Evolutionary conservation across 2,113 vertebrate species (phyloP).

Genomic region (Calyptomena viridis): DNA sequence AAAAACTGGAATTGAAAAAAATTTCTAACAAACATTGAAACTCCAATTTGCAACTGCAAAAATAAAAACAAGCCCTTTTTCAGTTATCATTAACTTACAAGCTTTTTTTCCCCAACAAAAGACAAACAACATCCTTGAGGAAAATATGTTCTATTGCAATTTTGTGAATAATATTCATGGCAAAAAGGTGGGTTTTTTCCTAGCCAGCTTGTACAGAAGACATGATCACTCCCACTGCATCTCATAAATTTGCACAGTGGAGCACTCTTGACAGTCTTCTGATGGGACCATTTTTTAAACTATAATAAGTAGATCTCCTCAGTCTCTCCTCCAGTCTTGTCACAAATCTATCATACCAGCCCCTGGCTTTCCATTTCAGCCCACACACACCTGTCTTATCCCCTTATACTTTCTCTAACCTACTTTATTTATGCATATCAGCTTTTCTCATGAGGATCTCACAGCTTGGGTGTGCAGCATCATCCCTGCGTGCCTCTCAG

Average conservation of each 20-base stretch:
- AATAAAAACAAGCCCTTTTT: not conserved
- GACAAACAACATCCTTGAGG: not conserved
- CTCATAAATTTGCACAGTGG: conserved; percentile 30
- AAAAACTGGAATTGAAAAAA: not conserved
- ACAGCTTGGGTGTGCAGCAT: not conserved
- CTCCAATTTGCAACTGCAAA: not conserved
- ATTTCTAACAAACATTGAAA: not conserved
- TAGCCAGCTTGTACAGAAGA: not conserved
- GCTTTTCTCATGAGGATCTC: not conserved
- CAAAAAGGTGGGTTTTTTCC: not conserved
- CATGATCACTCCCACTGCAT: conserved; percentile 44
- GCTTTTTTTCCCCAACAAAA: fast-evolving
- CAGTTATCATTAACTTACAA: not conserved
- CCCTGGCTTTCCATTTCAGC: conserved; percentile 30
- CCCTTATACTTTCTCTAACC: not conserved
- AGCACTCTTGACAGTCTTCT: conserved; percentile 24
- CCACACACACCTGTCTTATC: conserved; percentile 41
- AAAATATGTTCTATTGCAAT: not conserved
- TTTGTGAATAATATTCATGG: not conserved
- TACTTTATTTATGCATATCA: not conserved
- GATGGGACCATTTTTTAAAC: conserved; percentile 26
- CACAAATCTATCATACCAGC: conserved; percentile 47
- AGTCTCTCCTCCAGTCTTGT: conserved; percentile 28
- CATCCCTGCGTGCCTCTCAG: not conserved
- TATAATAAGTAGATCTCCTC: conserved; percentile 29